Evolutionary conservation across 2,113 vertebrate species (phyloP).

Genomic region (Dasyprocta punctata): DNA sequence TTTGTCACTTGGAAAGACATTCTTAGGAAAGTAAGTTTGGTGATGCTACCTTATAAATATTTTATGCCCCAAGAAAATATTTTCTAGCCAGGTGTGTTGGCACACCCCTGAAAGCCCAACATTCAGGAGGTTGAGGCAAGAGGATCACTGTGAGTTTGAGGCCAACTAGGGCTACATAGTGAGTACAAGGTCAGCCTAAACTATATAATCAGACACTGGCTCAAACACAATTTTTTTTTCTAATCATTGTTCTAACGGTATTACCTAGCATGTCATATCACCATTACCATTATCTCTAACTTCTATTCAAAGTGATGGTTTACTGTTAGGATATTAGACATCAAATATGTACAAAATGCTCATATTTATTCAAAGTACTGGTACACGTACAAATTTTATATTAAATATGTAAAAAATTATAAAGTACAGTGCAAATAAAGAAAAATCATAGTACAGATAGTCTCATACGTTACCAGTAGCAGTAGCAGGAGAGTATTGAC

Average conservation of each 20-base stretch:
- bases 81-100: neutral
- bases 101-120: neutral
- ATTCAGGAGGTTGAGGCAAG: neutral
- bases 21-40: neutral
- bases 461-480: neutral
- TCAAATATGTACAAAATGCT: neutral
- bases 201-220: neutral
- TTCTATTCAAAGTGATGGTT: neutral
- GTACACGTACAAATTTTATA: neutral
- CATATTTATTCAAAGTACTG: neutral
- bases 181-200: neutral
- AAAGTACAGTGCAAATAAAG: neutral
- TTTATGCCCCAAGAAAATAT: neutral
- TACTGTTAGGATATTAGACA: neutral
- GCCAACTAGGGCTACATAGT: no score
- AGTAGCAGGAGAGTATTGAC: neutral
- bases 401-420: neutral
- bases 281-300: neutral
- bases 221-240: neutral
- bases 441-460: neutral
- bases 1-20: neutral
- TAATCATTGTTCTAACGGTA: neutral
- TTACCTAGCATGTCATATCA: neutral
- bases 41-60: neutral
- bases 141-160: neutral